Percentiles rank a stretch among this genome's conserved stretches.
Evolutionary conservation across 2,113 vertebrate genomes (phyloP).

Genomic region (Nanorana parkeri): DNA sequence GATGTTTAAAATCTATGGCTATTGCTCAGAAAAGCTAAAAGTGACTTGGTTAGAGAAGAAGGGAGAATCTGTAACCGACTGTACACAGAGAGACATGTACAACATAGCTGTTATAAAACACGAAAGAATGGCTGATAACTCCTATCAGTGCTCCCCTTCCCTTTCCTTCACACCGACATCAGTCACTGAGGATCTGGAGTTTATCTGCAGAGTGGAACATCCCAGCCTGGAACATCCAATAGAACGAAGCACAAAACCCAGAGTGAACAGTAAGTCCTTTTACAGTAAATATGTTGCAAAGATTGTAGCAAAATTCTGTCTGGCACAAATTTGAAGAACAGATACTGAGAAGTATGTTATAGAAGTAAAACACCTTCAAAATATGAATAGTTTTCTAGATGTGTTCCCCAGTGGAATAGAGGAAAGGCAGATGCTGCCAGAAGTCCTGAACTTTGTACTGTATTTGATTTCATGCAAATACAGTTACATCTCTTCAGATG

Average conservation of each 20-base stretch:
- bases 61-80: neutral
- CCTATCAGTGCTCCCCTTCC: neutral
- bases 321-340: too few species aligned
- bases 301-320: neutral
- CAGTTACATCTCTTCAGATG: too few species aligned
- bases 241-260: neutral
- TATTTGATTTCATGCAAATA: too few species aligned
- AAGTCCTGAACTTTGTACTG: too few species aligned
- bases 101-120: neutral
- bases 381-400: too few species aligned
- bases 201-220: conserved; percentile 22
- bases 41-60: conserved; percentile 14
- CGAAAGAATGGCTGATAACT: neutral
- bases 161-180: neutral
- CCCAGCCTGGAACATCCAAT: conserved; percentile 6
- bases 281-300: neutral
- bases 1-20: neutral
- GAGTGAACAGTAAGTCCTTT: neutral
- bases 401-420: too few species aligned
- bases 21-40: neutral
- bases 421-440: too few species aligned
- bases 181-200: neutral
- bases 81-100: neutral
- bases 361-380: too few species aligned
- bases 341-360: too few species aligned